Evolutionary conservation across 92 coral and sea anemone species (phyloP).

Genomic region (Phenganax marumi): DNA sequence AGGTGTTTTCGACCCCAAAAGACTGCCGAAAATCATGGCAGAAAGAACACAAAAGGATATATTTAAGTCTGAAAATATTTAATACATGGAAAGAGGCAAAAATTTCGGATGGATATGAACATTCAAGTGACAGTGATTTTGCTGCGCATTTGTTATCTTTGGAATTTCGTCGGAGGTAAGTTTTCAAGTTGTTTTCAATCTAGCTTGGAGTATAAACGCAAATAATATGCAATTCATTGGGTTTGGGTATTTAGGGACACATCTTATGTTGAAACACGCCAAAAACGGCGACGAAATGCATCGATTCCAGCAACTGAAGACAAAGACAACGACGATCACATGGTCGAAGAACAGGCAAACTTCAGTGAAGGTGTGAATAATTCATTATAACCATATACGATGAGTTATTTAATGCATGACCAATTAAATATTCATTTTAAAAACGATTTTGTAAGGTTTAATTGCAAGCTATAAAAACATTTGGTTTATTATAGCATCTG

Average conservation of each 20-base stretch:
- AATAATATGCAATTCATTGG: neutral
- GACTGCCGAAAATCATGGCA: neutral
- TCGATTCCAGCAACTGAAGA: neutral
- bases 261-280: neutral
- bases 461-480: no score
- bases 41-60: slow-evolving; percentile 3
- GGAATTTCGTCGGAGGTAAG: slow-evolving; percentile 32
- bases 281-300: slow-evolving; percentile 8
- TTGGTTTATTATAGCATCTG: no score
- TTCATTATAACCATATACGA: no score
- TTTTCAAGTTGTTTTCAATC: no score
- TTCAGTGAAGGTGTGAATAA: no score
- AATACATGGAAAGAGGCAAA: slow-evolving; percentile 17
- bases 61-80: neutral
- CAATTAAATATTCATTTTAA: no score
- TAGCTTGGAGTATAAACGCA: neutral
- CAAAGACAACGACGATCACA: no score
- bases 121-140: slow-evolving; percentile 9
- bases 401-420: no score
- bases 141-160: slow-evolving; percentile 23
- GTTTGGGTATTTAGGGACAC: slow-evolving; percentile 1
- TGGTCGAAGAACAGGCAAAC: no score
- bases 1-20: neutral
- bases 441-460: no score
- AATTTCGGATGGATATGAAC: neutral